Conservation (phyloP, 2,113 vertebrate species). For the Cricetomys ansorgei region DNA sequence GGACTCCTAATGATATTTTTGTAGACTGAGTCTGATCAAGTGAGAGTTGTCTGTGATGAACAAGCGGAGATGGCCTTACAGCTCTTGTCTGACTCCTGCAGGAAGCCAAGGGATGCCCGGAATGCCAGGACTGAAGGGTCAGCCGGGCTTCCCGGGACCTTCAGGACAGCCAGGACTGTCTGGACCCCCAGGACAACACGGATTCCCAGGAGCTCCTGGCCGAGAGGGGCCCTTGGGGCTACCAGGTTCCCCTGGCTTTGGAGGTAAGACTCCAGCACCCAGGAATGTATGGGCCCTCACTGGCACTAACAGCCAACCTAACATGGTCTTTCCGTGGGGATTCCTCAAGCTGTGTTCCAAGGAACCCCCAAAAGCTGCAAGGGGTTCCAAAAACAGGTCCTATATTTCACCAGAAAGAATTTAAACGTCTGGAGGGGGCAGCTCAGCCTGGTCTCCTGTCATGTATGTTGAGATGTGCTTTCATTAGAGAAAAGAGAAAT, state of each 20-base stretch:
- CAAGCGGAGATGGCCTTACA: fast-evolving
- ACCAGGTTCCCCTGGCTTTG: slow-evolving; percentile 81
- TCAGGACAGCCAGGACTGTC: slow-evolving; percentile 84
- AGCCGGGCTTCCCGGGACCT: slow-evolving; percentile 87
- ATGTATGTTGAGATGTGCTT: not conserved
- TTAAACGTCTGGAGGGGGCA: not conserved
- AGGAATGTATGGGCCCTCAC: not conserved
- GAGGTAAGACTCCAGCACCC: slow-evolving; percentile 79
- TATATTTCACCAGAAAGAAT: not conserved
- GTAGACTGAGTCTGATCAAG: not conserved
- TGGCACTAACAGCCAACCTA: not conserved
- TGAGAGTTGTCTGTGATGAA: fast-evolving
- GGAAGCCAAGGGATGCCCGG: slow-evolving; percentile 92
- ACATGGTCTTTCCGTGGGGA: no score
- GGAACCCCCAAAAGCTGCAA: not conserved
- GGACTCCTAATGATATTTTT: not conserved
- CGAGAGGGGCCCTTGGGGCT: slow-evolving; percentile 82
- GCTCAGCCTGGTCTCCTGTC: no score
- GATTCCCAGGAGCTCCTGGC: slow-evolving; percentile 90
- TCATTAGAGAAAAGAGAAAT: not conserved
- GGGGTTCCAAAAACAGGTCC: not conserved
- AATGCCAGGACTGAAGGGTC: slow-evolving; percentile 91
- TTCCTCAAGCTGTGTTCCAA: not conserved
- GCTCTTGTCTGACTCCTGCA: not conserved
- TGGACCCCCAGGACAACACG: slow-evolving; percentile 85